phyloP scores from a whole-genome alignment of 2,113 vertebrate genomes.

The Sylvia atricapilla region DNA sequence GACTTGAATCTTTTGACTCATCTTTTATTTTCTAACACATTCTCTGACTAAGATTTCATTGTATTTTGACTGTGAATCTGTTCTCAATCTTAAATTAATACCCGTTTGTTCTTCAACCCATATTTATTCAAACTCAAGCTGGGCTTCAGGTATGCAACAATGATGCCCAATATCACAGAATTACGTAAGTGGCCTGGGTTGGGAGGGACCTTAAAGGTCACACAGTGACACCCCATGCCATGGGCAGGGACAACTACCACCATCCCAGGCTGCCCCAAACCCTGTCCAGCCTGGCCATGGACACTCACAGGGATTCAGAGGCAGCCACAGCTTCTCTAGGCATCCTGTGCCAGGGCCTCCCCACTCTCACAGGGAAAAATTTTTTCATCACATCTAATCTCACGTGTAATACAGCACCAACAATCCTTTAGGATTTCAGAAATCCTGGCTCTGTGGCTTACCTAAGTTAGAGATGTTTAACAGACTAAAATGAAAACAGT shows the following conservation, averaged over 20 bases:
- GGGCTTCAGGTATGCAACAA: neutral
- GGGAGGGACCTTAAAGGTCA: neutral
- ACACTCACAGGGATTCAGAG: neutral
- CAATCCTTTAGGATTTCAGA: neutral
- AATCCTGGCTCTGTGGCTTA: neutral
- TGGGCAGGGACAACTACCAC: neutral
- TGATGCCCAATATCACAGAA: neutral
- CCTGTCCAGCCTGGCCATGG: neutral
- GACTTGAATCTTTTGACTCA: neutral
- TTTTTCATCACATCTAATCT: neutral
- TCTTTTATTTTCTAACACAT: neutral
- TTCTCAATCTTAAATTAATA: neutral
- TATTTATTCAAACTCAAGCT: neutral
- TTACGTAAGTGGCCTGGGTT: neutral
- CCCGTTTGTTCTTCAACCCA: neutral
- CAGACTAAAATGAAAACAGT: neutral
- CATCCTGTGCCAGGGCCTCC: neutral
- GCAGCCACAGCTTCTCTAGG: neutral
- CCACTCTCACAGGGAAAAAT: rapidly evolving
- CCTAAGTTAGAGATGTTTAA: rapidly evolving
- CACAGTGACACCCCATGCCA: rapidly evolving
- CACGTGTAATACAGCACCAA: neutral
- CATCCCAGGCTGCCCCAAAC: neutral
- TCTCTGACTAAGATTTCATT: neutral
- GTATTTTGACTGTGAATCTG: neutral